Conservation (phyloP, 1,140 invertebrate genomes). For the Camponotus vicinus region DNA sequence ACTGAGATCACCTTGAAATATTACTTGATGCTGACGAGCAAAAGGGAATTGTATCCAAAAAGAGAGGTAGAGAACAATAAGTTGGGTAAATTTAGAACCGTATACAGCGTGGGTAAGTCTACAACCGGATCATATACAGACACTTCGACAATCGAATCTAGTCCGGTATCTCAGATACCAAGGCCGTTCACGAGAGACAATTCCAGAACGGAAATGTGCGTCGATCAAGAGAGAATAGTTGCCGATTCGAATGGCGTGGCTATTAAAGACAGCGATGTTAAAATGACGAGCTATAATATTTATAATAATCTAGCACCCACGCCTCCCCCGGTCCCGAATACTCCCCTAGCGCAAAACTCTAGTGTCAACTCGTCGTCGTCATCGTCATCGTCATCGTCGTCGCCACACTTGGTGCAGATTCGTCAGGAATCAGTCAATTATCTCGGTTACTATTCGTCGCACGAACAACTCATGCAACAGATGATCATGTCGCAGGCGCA, state of each 20-base stretch:
- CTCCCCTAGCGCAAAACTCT: slow-evolving; percentile 77
- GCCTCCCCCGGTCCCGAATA: slow-evolving; percentile 83
- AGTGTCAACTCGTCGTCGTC: slow-evolving; percentile 68
- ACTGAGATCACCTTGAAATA: slow-evolving; percentile 90
- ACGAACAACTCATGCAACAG: slow-evolving; percentile 91
- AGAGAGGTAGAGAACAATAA: slow-evolving; percentile 88
- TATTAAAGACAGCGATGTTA: slow-evolving; percentile 14
- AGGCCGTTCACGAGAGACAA: slow-evolving; percentile 11
- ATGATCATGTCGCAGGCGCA: slow-evolving; percentile 89
- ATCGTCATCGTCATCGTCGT: slow-evolving; percentile 67
- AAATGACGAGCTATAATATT: slow-evolving; percentile 22
- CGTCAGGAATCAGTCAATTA: slow-evolving; percentile 91
- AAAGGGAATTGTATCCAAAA: slow-evolving; percentile 91
- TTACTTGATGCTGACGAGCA: slow-evolving; percentile 91
- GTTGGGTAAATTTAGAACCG: slow-evolving; percentile 89
- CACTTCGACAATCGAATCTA: slow-evolving; percentile 76
- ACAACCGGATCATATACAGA: slow-evolving; percentile 75
- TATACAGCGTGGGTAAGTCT: slow-evolving; percentile 85
- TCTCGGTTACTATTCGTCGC: slow-evolving; percentile 91
- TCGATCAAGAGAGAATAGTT: neutral
- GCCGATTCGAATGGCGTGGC: neutral
- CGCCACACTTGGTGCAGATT: slow-evolving; percentile 81
- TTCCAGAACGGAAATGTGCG: slow-evolving; percentile 58
- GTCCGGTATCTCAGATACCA: slow-evolving; percentile 69
- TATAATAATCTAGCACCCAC: slow-evolving; percentile 77